Evolutionary conservation across 2,113 vertebrate species (phyloP).

Genomic region (Ammodytes marinus): DNA sequence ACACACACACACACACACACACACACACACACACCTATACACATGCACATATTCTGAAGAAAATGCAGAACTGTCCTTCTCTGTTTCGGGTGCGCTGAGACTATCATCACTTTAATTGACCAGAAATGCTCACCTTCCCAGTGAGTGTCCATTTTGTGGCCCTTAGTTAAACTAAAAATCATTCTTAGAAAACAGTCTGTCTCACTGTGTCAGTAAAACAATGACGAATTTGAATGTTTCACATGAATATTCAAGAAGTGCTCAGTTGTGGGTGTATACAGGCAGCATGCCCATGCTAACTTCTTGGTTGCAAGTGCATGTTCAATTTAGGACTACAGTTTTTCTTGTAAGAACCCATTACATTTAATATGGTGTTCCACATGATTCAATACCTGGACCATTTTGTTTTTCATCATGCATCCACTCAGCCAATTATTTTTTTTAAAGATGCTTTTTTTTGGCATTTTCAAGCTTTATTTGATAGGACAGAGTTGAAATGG

Average conservation of each 20-base stretch:
- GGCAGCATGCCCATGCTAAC: neutral
- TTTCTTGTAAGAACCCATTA: neutral
- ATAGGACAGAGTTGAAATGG: too few species aligned
- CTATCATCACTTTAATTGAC: slow-evolving; percentile 24
- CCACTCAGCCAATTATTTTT: neutral
- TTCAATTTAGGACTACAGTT: neutral
- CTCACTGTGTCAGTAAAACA: neutral
- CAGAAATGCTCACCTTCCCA: neutral
- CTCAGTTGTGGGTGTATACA: neutral
- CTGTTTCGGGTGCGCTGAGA: neutral
- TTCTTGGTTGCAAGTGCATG: neutral
- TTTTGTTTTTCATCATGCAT: neutral
- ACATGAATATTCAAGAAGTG: neutral
- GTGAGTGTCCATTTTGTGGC: neutral
- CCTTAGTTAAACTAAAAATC: neutral
- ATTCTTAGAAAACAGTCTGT: neutral
- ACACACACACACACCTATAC: neutral
- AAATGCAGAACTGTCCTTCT: neutral
- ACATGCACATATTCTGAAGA: neutral
- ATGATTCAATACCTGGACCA: slow-evolving; percentile 1
- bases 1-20: neutral
- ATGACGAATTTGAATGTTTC: neutral
- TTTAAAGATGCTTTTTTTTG: too few species aligned
- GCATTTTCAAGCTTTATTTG: too few species aligned
- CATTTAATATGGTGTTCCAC: slow-evolving; percentile 1